Percentiles rank a stretch among this genome's conserved stretches.
Conservation (phyloP, 2,797 vertebrate species). For the Cyclura pinguis region DNA sequence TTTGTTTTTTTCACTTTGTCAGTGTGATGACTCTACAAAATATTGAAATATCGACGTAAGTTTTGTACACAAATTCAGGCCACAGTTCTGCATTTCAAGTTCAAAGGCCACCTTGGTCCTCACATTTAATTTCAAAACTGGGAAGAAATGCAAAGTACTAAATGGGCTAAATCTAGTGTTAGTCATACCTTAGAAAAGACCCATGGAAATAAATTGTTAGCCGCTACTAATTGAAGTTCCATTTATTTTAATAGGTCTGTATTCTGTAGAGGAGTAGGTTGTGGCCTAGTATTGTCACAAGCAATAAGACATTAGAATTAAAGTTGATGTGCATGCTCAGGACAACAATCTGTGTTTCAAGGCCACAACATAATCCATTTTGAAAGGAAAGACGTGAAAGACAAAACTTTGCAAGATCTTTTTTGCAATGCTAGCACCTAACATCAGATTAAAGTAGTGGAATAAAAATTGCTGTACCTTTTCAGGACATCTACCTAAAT, state of each 20-base stretch:
- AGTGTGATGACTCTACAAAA: background rate
- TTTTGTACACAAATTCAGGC: background rate
- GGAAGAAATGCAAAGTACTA: background rate
- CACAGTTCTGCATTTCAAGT: background rate
- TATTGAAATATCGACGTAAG: background rate
- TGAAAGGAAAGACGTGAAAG: background rate
- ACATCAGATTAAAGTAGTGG: too few relatives aligned
- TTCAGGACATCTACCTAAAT: background rate
- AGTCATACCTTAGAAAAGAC: background rate
- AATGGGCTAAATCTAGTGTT: background rate
- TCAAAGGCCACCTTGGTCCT: background rate
- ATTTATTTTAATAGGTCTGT: too few relatives aligned
- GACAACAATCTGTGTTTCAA: background rate
- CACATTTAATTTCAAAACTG: background rate
- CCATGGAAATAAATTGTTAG: background rate
- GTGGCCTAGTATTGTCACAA: too few relatives aligned
- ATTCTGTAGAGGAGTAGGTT: too few relatives aligned
- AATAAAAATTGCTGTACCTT: background rate
- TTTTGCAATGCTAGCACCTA: background rate
- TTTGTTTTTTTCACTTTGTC: background rate
- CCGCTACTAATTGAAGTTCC: too few relatives aligned
- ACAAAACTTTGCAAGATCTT: background rate
- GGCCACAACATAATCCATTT: background rate
- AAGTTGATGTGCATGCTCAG: too few relatives aligned
- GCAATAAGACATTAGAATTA: too few relatives aligned